Base-by-base conservation (phyloP, 2,888 invertebrate species). In the Drosophila anomalata region DNA sequence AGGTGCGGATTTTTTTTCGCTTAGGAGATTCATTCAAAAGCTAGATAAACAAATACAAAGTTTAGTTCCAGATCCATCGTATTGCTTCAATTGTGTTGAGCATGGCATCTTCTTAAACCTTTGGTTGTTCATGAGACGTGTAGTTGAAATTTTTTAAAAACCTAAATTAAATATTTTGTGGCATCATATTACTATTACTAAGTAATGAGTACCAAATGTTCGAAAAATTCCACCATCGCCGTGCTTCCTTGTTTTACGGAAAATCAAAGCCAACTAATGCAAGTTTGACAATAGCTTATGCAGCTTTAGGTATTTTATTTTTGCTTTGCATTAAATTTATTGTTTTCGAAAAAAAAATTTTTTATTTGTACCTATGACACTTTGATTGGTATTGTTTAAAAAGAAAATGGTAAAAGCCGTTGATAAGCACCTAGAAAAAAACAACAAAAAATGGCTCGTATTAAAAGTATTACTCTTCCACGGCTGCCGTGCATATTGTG, bases 381-480 rank as follows among this genome's bases (percentile, higher is more conserved):
- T 62, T 50, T 17, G 29, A 48, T 56, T 57, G 53, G 20, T 26
- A 41, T 59, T 57, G 46, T 68, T 80, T 66, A 75, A 73, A 66
- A 79, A 79, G 79, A 48, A 70, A 76, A 79, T 77, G 74, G 47
- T 52, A 77, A 80, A 69, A 67, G 68, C 82, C 59, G 54, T 56
- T 62, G 86, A 80, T 84, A 80, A 80, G 81, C 79, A 84, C 68
- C 68, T 76, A 3, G 79, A 56, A 65, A 48, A 48, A 55, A 54
- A 42, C 20, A 36, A 22, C 22, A 50, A 73, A 74, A 73, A 73
- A 44, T 42, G 52, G 33, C 55, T 71, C 69, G 71, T 82, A 78
- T 87, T 81, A 84, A 84, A 76, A 81, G 73, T 87, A 84, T 81
- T 81, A 81, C 66, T 63, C 77, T 78, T 78, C 73, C 78, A 58